phyloP scores from a whole-genome alignment of 2,113 vertebrate species.

The Uropsilus gracilis region DNA sequence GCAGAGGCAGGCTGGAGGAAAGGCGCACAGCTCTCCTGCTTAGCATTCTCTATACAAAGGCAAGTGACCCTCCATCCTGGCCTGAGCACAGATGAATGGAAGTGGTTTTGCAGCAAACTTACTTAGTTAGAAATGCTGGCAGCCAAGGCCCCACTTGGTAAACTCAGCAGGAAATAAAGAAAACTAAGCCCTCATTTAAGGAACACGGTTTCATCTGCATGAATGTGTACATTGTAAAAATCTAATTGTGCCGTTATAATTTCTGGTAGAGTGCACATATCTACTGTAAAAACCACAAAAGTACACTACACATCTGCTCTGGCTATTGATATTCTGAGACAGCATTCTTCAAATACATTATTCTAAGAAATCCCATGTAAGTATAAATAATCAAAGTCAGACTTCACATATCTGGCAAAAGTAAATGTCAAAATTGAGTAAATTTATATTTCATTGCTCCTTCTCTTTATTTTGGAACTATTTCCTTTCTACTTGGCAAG shows the following conservation, averaged over 20 bases:
- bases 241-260: constrained; percentile 46
- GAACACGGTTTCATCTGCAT: constrained; percentile 52
- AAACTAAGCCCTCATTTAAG: constrained; percentile 65
- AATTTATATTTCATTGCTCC: constrained; percentile 51
- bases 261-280: constrained; percentile 51
- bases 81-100: constrained; percentile 12
- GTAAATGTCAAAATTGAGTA: constrained; percentile 61
- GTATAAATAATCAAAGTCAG: not conserved
- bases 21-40: not conserved
- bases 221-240: constrained; percentile 58
- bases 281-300: constrained; percentile 48
- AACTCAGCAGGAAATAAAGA: constrained; percentile 58
- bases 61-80: not conserved
- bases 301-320: constrained; percentile 23
- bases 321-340: not conserved
- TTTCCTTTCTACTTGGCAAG: constrained; percentile 62
- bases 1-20: not conserved
- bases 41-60: not conserved
- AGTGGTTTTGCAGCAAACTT: not conserved
- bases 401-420: constrained; percentile 58
- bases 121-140: constrained; percentile 53
- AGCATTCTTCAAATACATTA: constrained; percentile 42
- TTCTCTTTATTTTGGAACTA: constrained; percentile 61
- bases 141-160: not conserved
- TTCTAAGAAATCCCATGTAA: constrained; percentile 44